Evolutionary conservation across 2,797 vertebrate species (phyloP), one percentile per base, ranked within the genome.

Genomic region (Bufotes viridis): DNA sequence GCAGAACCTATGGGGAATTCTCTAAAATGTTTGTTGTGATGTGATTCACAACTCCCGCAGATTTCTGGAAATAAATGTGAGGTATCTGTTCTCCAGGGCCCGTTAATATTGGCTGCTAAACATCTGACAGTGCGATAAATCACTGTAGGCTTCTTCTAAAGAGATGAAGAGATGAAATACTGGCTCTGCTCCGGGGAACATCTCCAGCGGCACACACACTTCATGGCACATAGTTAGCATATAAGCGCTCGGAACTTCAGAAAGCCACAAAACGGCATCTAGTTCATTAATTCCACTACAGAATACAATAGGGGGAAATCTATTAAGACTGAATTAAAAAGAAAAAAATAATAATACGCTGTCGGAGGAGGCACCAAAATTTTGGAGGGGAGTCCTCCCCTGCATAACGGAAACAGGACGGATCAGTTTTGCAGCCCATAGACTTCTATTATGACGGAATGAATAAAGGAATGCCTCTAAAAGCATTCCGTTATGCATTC

Each of bases 41-140:
- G 82, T 2, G 82, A 84, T 83, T 82, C 51, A 58, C 70, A 63
- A 34, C 70, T n/a, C 70, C 49, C 70, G 29, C 34, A 61, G 22
- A 57, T 53, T 70, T 69, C 55, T 83, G 53, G 42, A 74, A 57
- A 84, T 70, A 53, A 74, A 78, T 75, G 22, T 26, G 34, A 61
- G 72, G 29, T 78, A 78, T 85, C 84, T 78, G 42, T 60, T 65
- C 58, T 78, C 84, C 63, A 85, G 84, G 84, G 84, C 74, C 55
- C 42, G 60, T 49, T 60, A 51, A 85, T 78, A 78, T n/a, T 53
- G 84, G 84, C 72, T 85, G 84, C 49, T 78, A 78, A 81, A 85
- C 87, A 82, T 49, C 20, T 76, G 82, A 51, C 83, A 72, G 67
- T 57, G 49, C 79, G 14, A 84, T 78, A 51, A 70, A 53, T 78